phyloP scores from a whole-genome alignment of 1,140 invertebrate genomes.

The Zaprionus taronus region DNA sequence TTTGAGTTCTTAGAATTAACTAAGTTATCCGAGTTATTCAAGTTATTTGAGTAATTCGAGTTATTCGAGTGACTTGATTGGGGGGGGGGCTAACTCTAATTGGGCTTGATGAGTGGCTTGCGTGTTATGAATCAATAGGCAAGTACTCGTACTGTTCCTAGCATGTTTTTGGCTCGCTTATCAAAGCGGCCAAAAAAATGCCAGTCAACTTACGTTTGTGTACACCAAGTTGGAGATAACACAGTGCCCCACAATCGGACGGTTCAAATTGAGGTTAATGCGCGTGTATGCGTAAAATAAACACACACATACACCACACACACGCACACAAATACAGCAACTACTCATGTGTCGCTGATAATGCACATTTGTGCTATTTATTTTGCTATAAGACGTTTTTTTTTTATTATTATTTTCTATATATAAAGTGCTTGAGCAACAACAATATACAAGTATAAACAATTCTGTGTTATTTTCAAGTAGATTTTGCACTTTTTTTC shows the following conservation, averaged over 20 bases:
- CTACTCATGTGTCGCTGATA: conserved; percentile 65
- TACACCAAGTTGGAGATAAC: conserved; percentile 55
- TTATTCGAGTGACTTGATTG: background rate
- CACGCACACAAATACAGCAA: conserved; percentile 26
- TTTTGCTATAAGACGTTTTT: conserved; percentile 64
- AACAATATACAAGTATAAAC: conserved; percentile 43
- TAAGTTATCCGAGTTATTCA: too few relatives aligned
- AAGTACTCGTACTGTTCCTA: background rate
- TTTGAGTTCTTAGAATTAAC: background rate
- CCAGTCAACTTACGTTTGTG: conserved; percentile 65
- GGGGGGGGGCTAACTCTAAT: conserved; percentile 25
- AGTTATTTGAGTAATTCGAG: background rate
- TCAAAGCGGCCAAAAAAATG: conserved; percentile 47
- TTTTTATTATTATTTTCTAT: conserved; percentile 55
- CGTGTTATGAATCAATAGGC: conserved; percentile 16
- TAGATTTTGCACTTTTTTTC: conserved; percentile 42
- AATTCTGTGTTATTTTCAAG: conserved; percentile 27
- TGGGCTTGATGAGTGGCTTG: conserved; percentile 50
- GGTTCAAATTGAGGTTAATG: conserved; percentile 79
- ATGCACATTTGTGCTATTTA: conserved; percentile 82
- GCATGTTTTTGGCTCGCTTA: conserved; percentile 31
- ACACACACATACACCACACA: conserved; percentile 25
- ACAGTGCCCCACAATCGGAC: conserved; percentile 79
- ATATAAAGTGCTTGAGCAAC: conserved; percentile 23
- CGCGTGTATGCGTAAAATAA: conserved; percentile 39